These are phyloP conservation scores for Vandiemenella viatica DNA, from an alignment of 2,888 invertebrate species.

Conservation along the genomic window DNA sequence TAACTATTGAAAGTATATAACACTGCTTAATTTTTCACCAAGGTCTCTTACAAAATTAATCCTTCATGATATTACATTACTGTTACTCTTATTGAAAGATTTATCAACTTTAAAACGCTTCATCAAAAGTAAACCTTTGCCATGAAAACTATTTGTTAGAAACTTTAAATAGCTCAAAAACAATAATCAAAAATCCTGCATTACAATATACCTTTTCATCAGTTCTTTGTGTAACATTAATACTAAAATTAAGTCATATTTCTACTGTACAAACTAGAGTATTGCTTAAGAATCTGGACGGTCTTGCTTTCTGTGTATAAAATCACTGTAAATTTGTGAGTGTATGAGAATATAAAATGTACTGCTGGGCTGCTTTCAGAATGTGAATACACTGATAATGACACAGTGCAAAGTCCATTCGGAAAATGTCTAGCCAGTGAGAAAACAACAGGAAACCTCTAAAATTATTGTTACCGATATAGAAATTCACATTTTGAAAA, in stretches of 20 bases:
- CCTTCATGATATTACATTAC: too few relatives aligned
- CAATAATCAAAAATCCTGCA: neutral
- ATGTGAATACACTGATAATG: neutral
- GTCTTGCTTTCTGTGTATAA: constrained; percentile 5
- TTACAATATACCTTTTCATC: neutral
- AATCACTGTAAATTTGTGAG: neutral
- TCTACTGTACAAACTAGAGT: constrained; percentile 6
- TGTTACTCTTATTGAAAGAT: too few relatives aligned
- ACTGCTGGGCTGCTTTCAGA: neutral
- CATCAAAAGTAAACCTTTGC: neutral
- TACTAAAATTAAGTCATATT: constrained; percentile 4
- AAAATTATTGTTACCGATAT: too few relatives aligned
- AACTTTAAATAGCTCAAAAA: neutral
- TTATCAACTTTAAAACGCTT: neutral
- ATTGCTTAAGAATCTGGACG: constrained; percentile 11
- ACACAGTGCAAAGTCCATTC: neutral
- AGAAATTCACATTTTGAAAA: too few relatives aligned
- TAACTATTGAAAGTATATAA: too few relatives aligned
- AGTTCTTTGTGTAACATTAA: constrained; percentile 1
- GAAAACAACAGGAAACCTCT: too few relatives aligned
- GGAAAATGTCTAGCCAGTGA: too few relatives aligned
- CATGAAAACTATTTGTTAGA: neutral
- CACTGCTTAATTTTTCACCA: too few relatives aligned
- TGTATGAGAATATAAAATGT: neutral
- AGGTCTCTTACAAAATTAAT: too few relatives aligned